These are phyloP conservation scores for Chesias legatella DNA, from an alignment of 2,888 invertebrate genomes.

Conservation along the genomic window DNA sequence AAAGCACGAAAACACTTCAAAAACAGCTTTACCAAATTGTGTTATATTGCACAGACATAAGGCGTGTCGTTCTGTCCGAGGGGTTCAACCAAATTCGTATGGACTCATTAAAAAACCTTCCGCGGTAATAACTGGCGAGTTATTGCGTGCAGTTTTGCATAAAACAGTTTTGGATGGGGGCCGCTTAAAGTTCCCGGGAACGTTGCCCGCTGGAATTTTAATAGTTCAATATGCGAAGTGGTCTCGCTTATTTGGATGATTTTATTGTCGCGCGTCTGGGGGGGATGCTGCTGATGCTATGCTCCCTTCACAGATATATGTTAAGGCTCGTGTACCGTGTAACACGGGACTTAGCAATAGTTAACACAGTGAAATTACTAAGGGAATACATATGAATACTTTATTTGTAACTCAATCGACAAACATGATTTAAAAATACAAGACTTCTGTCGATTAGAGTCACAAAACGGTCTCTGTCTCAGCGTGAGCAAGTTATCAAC, in stretches of 20 bases:
- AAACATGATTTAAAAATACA: too few species aligned
- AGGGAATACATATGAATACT: too few species aligned
- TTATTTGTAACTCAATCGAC: too few species aligned
- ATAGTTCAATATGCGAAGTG: slow-evolving; percentile 53
- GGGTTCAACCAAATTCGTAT: slow-evolving; percentile 36
- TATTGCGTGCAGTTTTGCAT: slow-evolving; percentile 68
- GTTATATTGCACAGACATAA: slow-evolving; percentile 26
- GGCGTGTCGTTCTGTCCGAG: slow-evolving; percentile 6
- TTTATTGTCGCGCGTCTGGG: slow-evolving; percentile 32
- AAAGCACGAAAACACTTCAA: slow-evolving; percentile 26
- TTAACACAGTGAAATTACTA: too few species aligned
- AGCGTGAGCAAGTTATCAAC: too few species aligned
- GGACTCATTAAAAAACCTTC: slow-evolving; percentile 54
- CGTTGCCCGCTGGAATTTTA: slow-evolving; percentile 50
- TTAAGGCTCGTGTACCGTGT: too few species aligned
- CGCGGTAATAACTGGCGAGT: slow-evolving; percentile 44
- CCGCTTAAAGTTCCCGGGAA: slow-evolving; percentile 22
- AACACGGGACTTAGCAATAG: too few species aligned
- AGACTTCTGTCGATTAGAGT: too few species aligned
- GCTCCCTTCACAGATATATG: too few species aligned
- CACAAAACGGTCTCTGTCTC: too few species aligned
- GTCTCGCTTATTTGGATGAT: slow-evolving; percentile 33
- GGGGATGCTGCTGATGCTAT: too few species aligned
- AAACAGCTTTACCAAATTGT: slow-evolving; percentile 13
- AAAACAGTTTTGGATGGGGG: slow-evolving; percentile 38